Conservation (phyloP, 1,140 invertebrate genomes). For the Rhyacophila brunnea region DNA sequence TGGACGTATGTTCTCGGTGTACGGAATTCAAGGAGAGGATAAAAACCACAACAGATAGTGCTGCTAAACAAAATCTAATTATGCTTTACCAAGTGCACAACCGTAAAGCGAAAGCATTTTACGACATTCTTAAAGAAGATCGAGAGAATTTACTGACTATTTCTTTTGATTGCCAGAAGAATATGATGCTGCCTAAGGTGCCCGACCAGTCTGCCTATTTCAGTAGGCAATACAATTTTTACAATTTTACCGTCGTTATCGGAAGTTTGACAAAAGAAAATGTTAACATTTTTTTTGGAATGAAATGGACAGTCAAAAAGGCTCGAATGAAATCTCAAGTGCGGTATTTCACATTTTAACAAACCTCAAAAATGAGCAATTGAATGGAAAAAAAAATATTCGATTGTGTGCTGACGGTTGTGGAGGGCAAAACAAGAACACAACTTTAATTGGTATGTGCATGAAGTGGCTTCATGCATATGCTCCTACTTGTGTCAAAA, state of each 20-base stretch:
- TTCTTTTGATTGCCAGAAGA: too few species aligned
- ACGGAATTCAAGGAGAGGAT: slow-evolving; percentile 23
- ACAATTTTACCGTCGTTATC: slow-evolving; percentile 33
- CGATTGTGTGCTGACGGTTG: slow-evolving; percentile 36
- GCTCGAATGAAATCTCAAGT: slow-evolving; percentile 31
- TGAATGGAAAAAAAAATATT: slow-evolving; percentile 16
- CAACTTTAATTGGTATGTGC: slow-evolving; percentile 29
- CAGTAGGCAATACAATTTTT: slow-evolving; percentile 33
- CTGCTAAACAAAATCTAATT: slow-evolving; percentile 24
- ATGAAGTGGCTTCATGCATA: slow-evolving; percentile 28
- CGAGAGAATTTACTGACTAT: slow-evolving; percentile 28
- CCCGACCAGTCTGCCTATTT: slow-evolving; percentile 35
- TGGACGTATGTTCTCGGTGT: slow-evolving; percentile 7
- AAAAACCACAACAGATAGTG: slow-evolving; percentile 22
- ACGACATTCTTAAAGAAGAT: slow-evolving; percentile 31
- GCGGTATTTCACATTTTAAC: slow-evolving; percentile 24
- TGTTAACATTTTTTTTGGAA: slow-evolving; percentile 26
- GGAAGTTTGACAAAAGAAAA: slow-evolving; percentile 15
- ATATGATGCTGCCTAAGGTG: slow-evolving; percentile 31
- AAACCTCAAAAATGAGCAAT: slow-evolving; percentile 8
- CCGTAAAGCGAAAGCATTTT: slow-evolving; percentile 37
- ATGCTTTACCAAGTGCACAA: slow-evolving; percentile 33
- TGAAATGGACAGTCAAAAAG: slow-evolving; percentile 29
- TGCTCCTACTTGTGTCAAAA: slow-evolving; percentile 4
- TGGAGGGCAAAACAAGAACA: slow-evolving; percentile 38